Base-by-base conservation (phyloP, 1,140 invertebrate species). In the Leptopilina clavipes region DNA sequence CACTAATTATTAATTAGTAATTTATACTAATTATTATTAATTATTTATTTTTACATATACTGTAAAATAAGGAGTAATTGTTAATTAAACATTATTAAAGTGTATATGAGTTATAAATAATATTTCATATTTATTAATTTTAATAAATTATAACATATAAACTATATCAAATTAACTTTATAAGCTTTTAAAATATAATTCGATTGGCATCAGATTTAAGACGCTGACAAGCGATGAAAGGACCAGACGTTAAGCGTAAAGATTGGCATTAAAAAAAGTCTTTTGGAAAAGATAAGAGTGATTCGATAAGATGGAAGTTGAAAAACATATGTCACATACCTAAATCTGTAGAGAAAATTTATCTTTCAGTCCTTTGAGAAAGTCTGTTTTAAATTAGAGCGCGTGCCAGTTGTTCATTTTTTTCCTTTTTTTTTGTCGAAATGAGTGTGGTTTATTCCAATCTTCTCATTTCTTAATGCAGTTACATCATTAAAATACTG, bases 351-450 rank as follows among this genome's bases (percentile, higher is more conserved):
- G 22, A 22, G 43, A 71, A 76, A 44, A 22, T 52, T 70, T 59
- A 76, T 56, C 22, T 18, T 25, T 19, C 12, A 7, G 11, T 73
- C 1, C 14, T 31, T 37, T 3, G 12, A 11, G 9, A 74, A 40
- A 14, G 37, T 74, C 45, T 70, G 52, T 48, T 54, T 70, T 11
- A 37, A 65, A 70, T 70, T 44, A 70, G 18, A 48, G 14, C n/a
- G 17, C 70, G 59, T 65, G 59, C 59, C 59, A 65, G 59, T 65
- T 65, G 59, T 65, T 65, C 59, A n/a, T 65, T 65, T 65, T 59
- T 52, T 52, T 8, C n/a, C n/a, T 9, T 40, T 40, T 40, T 40
- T 9, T 37, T 37, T 31, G 25, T 25, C 22, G 7, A 8, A n/a
- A 14, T n/a, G 18, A 2, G 25, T 25, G 9, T 1, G 11, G 12